Percentiles rank a stretch among this genome's conserved stretches.
Conservation (phyloP, 2,113 vertebrate genomes). For the Nothoprocta perdicaria region DNA sequence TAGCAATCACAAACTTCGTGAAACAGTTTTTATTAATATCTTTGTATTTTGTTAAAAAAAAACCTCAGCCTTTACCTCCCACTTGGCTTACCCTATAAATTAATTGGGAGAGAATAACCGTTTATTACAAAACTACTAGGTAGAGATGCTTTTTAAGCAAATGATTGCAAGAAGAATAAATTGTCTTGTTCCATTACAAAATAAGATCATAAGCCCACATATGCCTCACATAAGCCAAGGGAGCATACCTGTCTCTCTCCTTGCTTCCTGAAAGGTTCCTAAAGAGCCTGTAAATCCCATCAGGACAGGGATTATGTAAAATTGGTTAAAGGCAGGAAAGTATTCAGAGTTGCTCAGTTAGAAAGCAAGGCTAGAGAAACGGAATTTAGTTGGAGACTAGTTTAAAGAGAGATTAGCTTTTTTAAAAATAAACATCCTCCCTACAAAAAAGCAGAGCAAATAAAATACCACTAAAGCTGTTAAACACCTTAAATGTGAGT, state of each 20-base stretch:
- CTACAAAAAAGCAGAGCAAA: neutral
- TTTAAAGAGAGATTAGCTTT: neutral
- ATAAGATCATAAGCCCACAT: too few species aligned
- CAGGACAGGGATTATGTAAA: neutral
- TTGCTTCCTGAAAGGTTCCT: neutral
- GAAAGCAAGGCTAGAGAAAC: neutral
- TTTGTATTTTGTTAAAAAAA: neutral
- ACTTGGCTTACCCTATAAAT: neutral
- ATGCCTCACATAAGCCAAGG: too few species aligned
- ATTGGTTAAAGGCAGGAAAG: accelerated
- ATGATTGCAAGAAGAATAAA: neutral
- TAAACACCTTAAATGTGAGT: neutral
- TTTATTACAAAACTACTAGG: neutral
- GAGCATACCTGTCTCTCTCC: neutral
- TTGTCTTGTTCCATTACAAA: neutral
- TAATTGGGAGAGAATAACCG: neutral
- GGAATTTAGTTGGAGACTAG: neutral
- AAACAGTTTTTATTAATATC: neutral
- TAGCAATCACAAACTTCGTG: neutral
- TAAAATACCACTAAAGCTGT: neutral
- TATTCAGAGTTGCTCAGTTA: neutral
- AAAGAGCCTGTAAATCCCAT: neutral
- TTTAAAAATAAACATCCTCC: neutral
- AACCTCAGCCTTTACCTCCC: neutral
- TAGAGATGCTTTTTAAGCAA: neutral